Evolutionary conservation across 30 jellyfish, hydroid and myxozoan genomes (phyloP).

Genomic region (Aurelia sp.): DNA sequence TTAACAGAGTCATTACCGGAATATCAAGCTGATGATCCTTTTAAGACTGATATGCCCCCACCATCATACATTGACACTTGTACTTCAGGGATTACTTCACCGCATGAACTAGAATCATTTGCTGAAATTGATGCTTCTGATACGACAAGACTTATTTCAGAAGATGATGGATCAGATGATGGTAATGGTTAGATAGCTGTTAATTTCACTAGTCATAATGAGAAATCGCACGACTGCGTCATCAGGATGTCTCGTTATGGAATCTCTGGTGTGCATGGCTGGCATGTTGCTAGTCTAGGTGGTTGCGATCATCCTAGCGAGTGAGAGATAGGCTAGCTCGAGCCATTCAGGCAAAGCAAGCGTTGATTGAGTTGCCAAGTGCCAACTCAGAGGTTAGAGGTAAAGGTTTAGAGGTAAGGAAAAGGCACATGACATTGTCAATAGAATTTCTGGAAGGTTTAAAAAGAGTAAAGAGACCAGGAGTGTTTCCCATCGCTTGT

Average conservation of each 20-base stretch:
- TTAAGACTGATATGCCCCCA: constrained; percentile 89
- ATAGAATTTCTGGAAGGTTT: no score
- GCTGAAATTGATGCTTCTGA: constrained; percentile 66
- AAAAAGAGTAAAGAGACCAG: no score
- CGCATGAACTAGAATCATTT: constrained; percentile 64
- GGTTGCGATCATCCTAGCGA: no score
- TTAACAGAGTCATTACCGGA: constrained; percentile 86
- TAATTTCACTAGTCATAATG: neutral
- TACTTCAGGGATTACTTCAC: neutral
- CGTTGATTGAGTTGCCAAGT: no score
- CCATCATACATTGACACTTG: constrained; percentile 87
- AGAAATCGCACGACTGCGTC: neutral
- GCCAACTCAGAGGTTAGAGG: no score
- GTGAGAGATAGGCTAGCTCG: no score
- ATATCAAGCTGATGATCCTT: constrained; percentile 96
- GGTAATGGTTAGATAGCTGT: constrained; percentile 19
- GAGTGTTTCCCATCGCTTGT: no score
- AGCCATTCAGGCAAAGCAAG: no score
- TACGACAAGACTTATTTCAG: constrained; percentile 70
- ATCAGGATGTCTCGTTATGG: neutral
- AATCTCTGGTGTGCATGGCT: no score
- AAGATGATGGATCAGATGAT: constrained; percentile 26
- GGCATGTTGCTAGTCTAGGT: no score
- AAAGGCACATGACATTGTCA: no score
- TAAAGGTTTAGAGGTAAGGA: no score